These are phyloP conservation scores for Netelia virgata DNA, from an alignment of 2,888 invertebrate genomes.

Conservation along the genomic window DNA sequence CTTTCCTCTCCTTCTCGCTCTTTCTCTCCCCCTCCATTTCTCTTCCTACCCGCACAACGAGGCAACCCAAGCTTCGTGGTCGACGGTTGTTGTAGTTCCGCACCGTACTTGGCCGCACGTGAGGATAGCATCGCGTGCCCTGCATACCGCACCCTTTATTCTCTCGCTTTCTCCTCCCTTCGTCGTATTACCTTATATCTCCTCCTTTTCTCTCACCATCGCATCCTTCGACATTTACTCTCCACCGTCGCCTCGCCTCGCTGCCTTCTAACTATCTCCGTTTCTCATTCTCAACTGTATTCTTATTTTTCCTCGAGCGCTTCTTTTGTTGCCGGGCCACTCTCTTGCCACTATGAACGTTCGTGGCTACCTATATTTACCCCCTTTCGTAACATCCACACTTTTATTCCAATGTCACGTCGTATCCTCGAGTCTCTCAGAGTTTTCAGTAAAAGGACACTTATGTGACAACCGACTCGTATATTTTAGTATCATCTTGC, in stretches of 20 bases:
- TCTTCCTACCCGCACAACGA: conserved; percentile 38
- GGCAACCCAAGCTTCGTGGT: conserved; percentile 28
- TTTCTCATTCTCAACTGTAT: not conserved
- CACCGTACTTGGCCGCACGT: conserved; percentile 80
- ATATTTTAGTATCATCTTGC: not conserved
- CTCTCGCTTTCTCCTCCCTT: conserved; percentile 68
- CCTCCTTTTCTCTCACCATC: not conserved
- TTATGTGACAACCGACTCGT: not conserved
- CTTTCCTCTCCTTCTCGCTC: conserved; percentile 45
- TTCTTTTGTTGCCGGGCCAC: conserved; percentile 4
- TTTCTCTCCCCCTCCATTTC: not conserved
- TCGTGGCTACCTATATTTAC: not conserved
- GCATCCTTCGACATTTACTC: not conserved
- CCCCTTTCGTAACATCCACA: not conserved
- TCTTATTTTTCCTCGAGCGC: not conserved
- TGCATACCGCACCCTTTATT: conserved; percentile 76
- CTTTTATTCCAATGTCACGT: not conserved
- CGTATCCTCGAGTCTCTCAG: not conserved
- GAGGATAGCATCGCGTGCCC: conserved; percentile 81
- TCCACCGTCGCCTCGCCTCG: not conserved
- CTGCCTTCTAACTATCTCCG: not conserved
- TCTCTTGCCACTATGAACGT: not conserved
- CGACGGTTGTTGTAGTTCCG: conserved; percentile 71
- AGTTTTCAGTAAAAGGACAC: not conserved
- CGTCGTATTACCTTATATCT: conserved; percentile 27